Percentiles rank a stretch among this genome's conserved stretches.
These are phyloP conservation scores for Lagria hirta DNA, from an alignment of 2,888 invertebrate genomes.

Conservation along the genomic window DNA sequence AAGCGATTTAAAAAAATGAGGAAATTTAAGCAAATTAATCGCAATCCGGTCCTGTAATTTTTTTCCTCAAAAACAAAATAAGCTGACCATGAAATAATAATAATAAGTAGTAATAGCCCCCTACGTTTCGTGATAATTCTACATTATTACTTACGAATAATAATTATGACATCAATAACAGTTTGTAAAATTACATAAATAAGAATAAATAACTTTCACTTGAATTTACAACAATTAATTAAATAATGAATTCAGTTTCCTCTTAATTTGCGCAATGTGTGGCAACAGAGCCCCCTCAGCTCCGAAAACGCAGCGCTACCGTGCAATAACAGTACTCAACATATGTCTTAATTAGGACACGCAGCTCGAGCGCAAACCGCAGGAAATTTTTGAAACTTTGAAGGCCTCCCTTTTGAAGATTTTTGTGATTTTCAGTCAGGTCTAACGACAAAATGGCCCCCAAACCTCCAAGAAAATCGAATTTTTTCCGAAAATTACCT, in stretches of 20 bases:
- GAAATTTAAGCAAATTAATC: too few species aligned
- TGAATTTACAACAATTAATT: not conserved
- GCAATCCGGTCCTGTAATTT: too few species aligned
- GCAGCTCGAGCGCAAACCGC: constrained; percentile 16
- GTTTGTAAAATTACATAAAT: constrained; percentile 16
- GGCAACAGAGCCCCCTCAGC: constrained; percentile 6
- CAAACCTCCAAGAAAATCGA: constrained; percentile 16
- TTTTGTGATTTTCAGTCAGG: too few species aligned
- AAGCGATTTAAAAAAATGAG: too few species aligned
- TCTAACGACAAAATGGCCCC: constrained; percentile 45
- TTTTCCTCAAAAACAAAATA: too few species aligned
- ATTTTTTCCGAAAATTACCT: constrained; percentile 31
- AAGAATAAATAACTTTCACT: constrained; percentile 20
- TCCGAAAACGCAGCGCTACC: constrained; percentile 12
- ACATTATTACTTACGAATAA: too few species aligned
- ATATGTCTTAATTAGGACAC: constrained; percentile 30
- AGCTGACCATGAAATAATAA: too few species aligned
- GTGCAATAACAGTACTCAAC: constrained; percentile 13
- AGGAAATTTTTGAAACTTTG: too few species aligned
- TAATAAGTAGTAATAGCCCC: too few species aligned
- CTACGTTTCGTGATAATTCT: too few species aligned
- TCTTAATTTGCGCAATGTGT: constrained; percentile 11
- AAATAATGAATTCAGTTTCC: not conserved
- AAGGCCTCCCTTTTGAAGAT: too few species aligned
- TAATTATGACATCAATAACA: too few species aligned